Conservation (phyloP, 2,113 vertebrate species). For the Bufo gargarizans region DNA sequence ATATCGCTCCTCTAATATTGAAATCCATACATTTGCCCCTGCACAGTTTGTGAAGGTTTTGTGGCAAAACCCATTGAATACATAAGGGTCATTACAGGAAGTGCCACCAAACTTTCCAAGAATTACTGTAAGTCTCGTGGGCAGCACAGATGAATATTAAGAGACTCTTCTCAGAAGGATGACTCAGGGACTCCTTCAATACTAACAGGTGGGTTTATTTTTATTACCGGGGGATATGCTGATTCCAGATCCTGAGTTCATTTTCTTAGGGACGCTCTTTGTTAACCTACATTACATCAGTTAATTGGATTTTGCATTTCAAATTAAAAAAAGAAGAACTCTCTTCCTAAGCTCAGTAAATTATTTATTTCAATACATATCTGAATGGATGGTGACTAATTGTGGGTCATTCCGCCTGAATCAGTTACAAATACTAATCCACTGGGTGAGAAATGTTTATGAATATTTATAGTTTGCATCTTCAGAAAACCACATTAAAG, state of each 20-base stretch:
- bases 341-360: neutral
- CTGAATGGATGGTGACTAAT: neutral
- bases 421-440: neutral
- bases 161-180: neutral
- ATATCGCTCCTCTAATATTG: neutral
- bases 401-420: constrained; percentile 4
- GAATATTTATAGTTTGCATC: neutral
- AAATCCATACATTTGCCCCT: neutral
- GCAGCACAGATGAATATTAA: neutral
- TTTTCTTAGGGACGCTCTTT: neutral
- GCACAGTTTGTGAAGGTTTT: fast-evolving
- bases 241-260: neutral
- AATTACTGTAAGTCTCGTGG: neutral
- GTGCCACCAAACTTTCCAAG: neutral
- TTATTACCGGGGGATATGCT: neutral
- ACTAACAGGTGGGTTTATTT: neutral
- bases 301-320: constrained; percentile 16
- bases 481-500: neutral
- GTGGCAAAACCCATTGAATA: too few species aligned
- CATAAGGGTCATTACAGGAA: neutral
- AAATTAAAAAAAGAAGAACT: constrained; percentile 2
- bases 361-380: neutral
- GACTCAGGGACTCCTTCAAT: neutral
- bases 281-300: constrained; percentile 8
- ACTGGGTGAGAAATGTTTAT: neutral